Conservation (phyloP, 2,888 invertebrate species). For the Lepidonotus clava region DNA sequence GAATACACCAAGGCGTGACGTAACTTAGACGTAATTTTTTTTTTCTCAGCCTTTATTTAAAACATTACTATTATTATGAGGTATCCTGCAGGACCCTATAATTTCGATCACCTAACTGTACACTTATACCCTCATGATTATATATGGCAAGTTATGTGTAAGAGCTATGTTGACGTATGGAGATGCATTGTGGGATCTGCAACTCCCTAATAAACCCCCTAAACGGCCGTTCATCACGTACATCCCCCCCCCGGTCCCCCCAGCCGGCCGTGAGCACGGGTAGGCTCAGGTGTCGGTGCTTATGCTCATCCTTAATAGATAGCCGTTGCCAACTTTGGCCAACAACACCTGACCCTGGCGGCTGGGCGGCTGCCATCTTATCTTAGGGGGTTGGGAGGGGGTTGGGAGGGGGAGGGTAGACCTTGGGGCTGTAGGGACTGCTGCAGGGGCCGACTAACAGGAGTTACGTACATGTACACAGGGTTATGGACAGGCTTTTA, state of each 20-base stretch:
- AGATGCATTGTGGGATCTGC: not conserved
- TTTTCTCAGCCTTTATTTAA: too few relatives aligned
- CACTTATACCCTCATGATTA: not conserved
- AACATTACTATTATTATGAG: too few relatives aligned
- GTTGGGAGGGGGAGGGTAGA: too few relatives aligned
- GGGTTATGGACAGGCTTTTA: too few relatives aligned
- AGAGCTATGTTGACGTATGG: too few relatives aligned
- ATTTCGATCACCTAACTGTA: not conserved
- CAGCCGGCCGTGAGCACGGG: not conserved
- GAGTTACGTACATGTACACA: too few relatives aligned
- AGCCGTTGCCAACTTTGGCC: constrained; percentile 9
- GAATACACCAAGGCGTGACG: too few relatives aligned
- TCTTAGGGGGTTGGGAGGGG: too few relatives aligned
- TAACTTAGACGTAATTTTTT: too few relatives aligned
- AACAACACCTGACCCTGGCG: constrained; percentile 32
- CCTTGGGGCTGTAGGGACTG: too few relatives aligned
- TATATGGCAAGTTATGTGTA: not conserved
- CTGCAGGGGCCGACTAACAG: too few relatives aligned
- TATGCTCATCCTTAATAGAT: constrained; percentile 44
- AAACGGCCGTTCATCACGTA: not conserved
- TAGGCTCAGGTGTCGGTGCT: constrained; percentile 33
- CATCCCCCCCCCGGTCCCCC: not conserved
- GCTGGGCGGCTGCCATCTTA: not conserved
- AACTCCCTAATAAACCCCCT: not conserved
- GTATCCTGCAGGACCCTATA: too few relatives aligned